Conservation (phyloP, 2,888 invertebrate genomes). For the Drymonia ruficornis region DNA sequence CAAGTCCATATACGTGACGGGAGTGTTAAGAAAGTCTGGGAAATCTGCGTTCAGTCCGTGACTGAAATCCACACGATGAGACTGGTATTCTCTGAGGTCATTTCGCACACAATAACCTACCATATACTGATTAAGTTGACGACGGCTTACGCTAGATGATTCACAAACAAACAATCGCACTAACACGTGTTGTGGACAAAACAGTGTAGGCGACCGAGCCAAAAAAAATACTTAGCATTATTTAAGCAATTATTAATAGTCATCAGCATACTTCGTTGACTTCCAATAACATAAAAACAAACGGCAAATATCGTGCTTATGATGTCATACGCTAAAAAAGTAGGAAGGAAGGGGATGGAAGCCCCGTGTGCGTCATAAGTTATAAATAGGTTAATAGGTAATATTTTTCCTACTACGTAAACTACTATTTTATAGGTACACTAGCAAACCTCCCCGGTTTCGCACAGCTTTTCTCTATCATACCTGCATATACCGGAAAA, state of each 20-base stretch:
- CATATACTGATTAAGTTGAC: constrained; percentile 7
- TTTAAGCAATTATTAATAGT: neutral
- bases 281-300: too few species aligned
- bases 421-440: too few species aligned
- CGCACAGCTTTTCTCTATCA: too few species aligned
- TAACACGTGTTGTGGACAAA: neutral
- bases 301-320: too few species aligned
- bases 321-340: neutral
- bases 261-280: neutral
- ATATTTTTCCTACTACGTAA: too few species aligned
- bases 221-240: neutral
- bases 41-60: constrained; percentile 45
- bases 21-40: constrained; percentile 40
- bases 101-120: constrained; percentile 20
- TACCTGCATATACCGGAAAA: too few species aligned
- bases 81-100: constrained; percentile 33
- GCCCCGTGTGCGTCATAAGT: constrained; percentile 18
- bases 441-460: too few species aligned
- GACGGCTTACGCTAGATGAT: neutral
- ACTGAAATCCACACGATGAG: constrained; percentile 31
- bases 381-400: constrained; percentile 13
- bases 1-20: constrained; percentile 56
- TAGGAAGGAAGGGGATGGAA: neutral
- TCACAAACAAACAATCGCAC: too few species aligned
- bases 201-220: neutral